Base-by-base conservation (phyloP, 2,113 vertebrate species). In the Bombycilla garrulus region DNA sequence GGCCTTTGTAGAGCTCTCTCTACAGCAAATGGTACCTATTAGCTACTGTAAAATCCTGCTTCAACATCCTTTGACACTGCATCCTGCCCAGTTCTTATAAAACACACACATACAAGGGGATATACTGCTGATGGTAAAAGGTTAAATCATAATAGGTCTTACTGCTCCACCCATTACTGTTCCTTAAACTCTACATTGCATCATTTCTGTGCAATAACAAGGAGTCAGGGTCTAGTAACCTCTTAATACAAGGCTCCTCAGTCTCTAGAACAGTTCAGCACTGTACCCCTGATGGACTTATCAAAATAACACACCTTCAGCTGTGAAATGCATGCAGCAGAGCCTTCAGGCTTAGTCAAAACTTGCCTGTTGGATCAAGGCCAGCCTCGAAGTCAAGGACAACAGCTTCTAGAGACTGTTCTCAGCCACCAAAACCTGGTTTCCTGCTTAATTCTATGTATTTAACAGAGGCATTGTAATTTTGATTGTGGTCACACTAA, bases 31-130 rank as follows among this genome's bases (percentile, higher is more conserved):
- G 66, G 33, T 91, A 83, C 93, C 85, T 79, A 91, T 82, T 93
- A 96, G 64, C 69, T 94, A 86, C 87, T 86, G 48, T 54, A 79
- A 94, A 94, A 70, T 48, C 44, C 21, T 81, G 31, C 84, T 95
- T 96, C 65, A 61, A 36, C 62, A 61, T 35, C 22, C 40, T 93
- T 82, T 82, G 24, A 20, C 72, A 76, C 45, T 48, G 64, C 64
- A 36, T 53, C 57, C 42, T 94, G 33, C 65, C n/a, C 45, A 61
- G 22, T 76, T 79, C 40, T 67, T 81, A 71, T 36, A 90, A 95
- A 84, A 65, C 47, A 58, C 44, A 29, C 44, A 29, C 22, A n/a
- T 67, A 69, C 11, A 72, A 69, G 9, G 8, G 47, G 19, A 77
- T 83, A 94, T 93, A 92, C 50, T 83, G 76, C 45, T 58, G 40